Evolutionary conservation across 2,797 vertebrate species (phyloP), one percentile per base, ranked within the genome.

Genomic region (Lindbergichthys nudifrons): DNA sequence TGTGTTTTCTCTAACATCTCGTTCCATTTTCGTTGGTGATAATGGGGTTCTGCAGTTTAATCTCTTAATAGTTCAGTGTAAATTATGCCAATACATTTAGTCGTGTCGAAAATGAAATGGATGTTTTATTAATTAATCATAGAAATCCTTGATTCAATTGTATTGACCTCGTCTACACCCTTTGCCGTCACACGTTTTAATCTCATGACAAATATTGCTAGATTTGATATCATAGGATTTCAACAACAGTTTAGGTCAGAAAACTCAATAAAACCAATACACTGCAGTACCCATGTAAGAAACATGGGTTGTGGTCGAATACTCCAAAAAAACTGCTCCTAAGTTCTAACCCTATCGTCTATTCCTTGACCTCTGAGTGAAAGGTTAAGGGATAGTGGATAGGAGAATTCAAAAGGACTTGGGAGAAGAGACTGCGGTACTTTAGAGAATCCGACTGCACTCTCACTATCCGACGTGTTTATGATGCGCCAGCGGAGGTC

Each of bases 61-160:
- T 73, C 47, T 61, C 12, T 72, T 69, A 48, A 18, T 60, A 23
- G 5, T 59, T 45, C 19, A 5, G 23, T 59, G 19, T 53, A 42
- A 56, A 1, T 59, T 39, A 26, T 42, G 3, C n/a, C 11, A 47
- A 39, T 65, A 54, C 59, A 70, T 21, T 39, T 43, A 3, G 1
- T 36, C 45, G 7, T 65, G 2, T 11, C 21, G 19, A n/a, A 47
- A 18, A 14, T 30, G n/a, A 63, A 77, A 23, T 19, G 36, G 60
- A 50, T 14, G 56, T 30, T 42, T n/a, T 61, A n/a, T 73, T 7
- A 56, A 65, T 76, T 70, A 23, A 32, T 47, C 13, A 26, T 47
- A 54, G 23, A 48, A 10, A 63, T 60, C 13, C 32, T 51, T 13
- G 16, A 71, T 36, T 48, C 9, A 54, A 23, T 52, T 75, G 7